Evolutionary conservation across 2,797 vertebrate genomes (phyloP), one percentile per base, ranked within the genome.

Genomic region (Helicolenus hilgendorfi): DNA sequence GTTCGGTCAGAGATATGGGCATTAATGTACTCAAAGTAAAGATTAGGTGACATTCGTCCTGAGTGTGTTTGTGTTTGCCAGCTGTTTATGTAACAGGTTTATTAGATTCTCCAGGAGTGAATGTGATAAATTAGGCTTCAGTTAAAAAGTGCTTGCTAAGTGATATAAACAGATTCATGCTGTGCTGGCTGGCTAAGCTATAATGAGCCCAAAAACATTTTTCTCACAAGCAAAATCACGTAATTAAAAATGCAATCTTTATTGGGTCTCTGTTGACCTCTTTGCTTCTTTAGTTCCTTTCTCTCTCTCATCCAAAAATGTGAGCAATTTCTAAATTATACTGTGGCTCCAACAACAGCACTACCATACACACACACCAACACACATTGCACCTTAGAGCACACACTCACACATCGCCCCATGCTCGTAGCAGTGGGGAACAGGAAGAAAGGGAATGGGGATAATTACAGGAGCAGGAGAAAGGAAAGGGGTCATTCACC

Each of bases 91-190:
- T 79, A 67, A 60, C 11, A 38, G 45, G 14, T 80, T 83, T 14
- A 69, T 82, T 72, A 77, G 18, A 58, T 63, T 58, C 56, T 71
- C 24, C 65, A 36, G 36, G 29, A 85, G 15, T 85, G 11, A 80
- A 64, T 38, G 31, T 88, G 79, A 92, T 88, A 45, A 86, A 91
- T 87, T 72, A 79, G 22, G 36, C 33, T 73, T 77, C n/a, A 22
- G 15, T 68, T 63, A n/a, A 63, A 63, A 89, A 72, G 68, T 77
- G 79, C 79, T 86, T 59, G 38, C 49, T 79, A 53, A 67, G 85
- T 71, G 3, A 72, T 11, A 33, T 62, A 78, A 41, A 77, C 29
- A 41, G 29, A 81, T 86, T 64, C 45, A 74, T 68, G 11, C 22
- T 69, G 69, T 59, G 62, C 72, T 79, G 56, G 62, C 73, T 77